Evolutionary conservation across 2,888 invertebrate genomes (phyloP), one percentile per base, ranked within the genome.

Genomic region (Resseliella maxima): DNA sequence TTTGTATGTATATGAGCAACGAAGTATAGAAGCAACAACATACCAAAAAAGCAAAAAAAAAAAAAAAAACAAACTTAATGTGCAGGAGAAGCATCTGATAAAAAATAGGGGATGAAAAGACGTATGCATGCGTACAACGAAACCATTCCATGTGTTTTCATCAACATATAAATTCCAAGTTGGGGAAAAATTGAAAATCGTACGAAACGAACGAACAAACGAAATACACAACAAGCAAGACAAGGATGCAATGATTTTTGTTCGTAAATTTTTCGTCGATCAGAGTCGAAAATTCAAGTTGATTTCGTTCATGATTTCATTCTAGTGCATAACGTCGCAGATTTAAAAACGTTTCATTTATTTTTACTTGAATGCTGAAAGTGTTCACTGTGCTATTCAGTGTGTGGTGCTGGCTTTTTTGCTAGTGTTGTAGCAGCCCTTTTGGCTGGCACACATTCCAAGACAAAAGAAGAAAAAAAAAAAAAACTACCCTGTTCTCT

Each of bases 271-370:
- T 72, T 35, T n/a, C n/a, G 72, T 72, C 72, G 72, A 72, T 72
- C 72, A 72, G 72, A 72, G 72, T 72, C 72, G 72, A 72, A 72
- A 72, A 72, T 72, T 72, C 72, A 72, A 31, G 72, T 72, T 35
- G 31, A 72, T 12, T 72, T 72, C 72, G 72, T 72, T 72, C 21
- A 85, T 85, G 41, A 85, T 41, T 85, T 72, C 86, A 86, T 86
- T 86, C 86, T 86, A 86, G 64, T 64, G 59, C 64, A 86, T 64
- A 64, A 86, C 86, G 86, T 86, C 86, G 86, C 64, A 38, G 72
- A 86, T 35, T 54, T 64, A 38, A 86, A 86, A 86, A 64, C 86
- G 86, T 86, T 72, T 31, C 72, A 15, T 72, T 72, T 72, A 72
- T 72, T 72, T 72, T 72, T 72, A 72, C 72, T 72, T 72, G 72